Evolutionary conservation across 2,888 invertebrate genomes (phyloP).

Genomic region (Caenorhabditis sp.): DNA sequence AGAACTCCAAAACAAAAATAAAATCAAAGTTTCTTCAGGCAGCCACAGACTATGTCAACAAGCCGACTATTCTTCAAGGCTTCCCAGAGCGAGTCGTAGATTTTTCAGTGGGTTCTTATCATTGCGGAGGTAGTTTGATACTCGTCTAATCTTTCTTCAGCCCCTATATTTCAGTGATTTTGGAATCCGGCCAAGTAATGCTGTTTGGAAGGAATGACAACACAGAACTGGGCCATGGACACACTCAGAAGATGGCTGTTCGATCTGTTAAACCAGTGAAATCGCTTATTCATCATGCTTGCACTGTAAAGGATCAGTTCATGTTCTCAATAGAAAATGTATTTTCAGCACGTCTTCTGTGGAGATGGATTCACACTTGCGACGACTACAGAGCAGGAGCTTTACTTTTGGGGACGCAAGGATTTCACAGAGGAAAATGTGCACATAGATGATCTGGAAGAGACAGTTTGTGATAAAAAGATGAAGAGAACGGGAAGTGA

Average conservation of each 20-base stretch:
- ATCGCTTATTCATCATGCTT: conserved; percentile 82
- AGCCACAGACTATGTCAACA: conserved; percentile 83
- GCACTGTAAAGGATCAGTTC: conserved; percentile 63
- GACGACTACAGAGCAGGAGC: conserved; percentile 87
- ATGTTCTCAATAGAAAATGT: background rate
- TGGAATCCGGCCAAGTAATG: conserved; percentile 86
- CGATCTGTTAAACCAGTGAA: conserved; percentile 84
- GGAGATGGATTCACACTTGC: conserved; percentile 88
- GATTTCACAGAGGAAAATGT: conserved; percentile 43
- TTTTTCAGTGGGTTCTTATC: conserved; percentile 87
- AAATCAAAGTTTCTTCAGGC: conserved; percentile 12
- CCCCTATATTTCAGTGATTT: conserved; percentile 83
- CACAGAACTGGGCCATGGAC: conserved; percentile 87
- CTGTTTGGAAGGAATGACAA: conserved; percentile 88
- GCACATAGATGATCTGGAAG: conserved; percentile 50
- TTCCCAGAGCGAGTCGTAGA: conserved; percentile 86
- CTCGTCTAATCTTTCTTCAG: background rate
- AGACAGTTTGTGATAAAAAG: conserved; percentile 37
- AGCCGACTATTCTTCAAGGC: conserved; percentile 85
- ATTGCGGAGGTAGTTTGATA: conserved; percentile 84
- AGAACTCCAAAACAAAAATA: too few relatives aligned
- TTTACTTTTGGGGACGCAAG: conserved; percentile 88
- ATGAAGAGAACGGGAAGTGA: conserved; percentile 38
- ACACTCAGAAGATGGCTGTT: conserved; percentile 83
- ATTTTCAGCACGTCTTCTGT: conserved; percentile 86